These are phyloP conservation scores for Drosophila mimetica DNA, from an alignment of 2,888 invertebrate genomes.

Conservation along the genomic window DNA sequence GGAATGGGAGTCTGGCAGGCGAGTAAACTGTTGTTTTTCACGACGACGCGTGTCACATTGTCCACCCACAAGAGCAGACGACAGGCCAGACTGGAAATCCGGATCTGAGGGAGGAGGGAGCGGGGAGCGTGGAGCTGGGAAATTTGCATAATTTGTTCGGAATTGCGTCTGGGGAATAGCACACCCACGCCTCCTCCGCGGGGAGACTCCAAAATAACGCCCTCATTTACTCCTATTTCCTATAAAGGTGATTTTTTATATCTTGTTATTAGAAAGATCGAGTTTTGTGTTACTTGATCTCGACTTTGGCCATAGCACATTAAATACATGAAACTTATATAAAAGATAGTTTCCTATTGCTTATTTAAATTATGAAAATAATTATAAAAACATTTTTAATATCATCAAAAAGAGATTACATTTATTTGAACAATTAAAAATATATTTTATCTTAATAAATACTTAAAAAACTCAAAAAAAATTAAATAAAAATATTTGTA, in stretches of 20 bases:
- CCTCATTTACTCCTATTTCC: slow-evolving; percentile 15
- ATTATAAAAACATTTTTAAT: too few relatives aligned
- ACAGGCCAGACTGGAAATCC: slow-evolving; percentile 48
- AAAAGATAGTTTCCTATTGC: too few relatives aligned
- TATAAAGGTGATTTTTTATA: neutral
- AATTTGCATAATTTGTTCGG: slow-evolving; percentile 73
- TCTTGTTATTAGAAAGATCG: neutral
- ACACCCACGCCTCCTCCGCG: slow-evolving; percentile 62
- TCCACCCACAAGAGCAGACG: slow-evolving; percentile 77
- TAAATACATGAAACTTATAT: too few relatives aligned
- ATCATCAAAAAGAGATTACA: too few relatives aligned
- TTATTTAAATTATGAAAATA: too few relatives aligned
- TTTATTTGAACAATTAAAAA: too few relatives aligned
- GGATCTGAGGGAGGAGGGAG: slow-evolving; percentile 10
- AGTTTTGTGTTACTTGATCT: neutral
- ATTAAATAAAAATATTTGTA: neutral
- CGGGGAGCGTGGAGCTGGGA: slow-evolving; percentile 39
- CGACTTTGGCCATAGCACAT: neutral
- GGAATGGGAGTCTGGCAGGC: slow-evolving; percentile 59
- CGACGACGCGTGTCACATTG: slow-evolving; percentile 81
- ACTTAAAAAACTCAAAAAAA: too few relatives aligned
- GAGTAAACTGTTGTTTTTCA: slow-evolving; percentile 80
- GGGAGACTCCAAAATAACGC: slow-evolving; percentile 17
- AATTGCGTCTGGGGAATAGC: slow-evolving; percentile 48
- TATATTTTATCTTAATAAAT: too few relatives aligned